Percentiles rank a stretch among this genome's conserved stretches.
These are phyloP conservation scores for Thalassophryne amazonica DNA, from an alignment of 2,797 vertebrate genomes.

Conservation along the genomic window DNA sequence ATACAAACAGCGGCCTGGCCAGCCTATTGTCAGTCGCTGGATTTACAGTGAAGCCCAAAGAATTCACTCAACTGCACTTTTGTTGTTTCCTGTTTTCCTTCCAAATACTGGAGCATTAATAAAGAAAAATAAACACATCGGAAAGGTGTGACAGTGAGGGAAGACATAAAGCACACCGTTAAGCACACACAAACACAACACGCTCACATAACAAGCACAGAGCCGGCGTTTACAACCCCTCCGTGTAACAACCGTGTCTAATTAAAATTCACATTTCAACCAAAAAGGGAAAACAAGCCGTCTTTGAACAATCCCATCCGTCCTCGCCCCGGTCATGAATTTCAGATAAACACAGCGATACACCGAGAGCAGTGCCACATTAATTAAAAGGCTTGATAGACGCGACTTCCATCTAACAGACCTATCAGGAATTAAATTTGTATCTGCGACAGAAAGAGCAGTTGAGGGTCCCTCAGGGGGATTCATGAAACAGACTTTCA, in stretches of 20 bases:
- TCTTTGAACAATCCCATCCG: conserved; percentile 68
- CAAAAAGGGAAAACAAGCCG: conserved; percentile 68
- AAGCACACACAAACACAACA: conserved; percentile 17
- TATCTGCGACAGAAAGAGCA: conserved; percentile 77
- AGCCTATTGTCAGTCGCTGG: conserved; percentile 66
- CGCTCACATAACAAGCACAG: conserved; percentile 57
- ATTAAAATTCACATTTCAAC: conserved; percentile 77
- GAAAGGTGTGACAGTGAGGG: conserved; percentile 61
- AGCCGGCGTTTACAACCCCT: conserved; percentile 64
- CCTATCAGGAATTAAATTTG: conserved; percentile 81
- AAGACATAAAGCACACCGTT: conserved; percentile 44
- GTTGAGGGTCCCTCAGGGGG: conserved; percentile 74
- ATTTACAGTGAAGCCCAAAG: conserved; percentile 66
- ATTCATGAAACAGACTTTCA: conserved; percentile 84
- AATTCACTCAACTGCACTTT: conserved; percentile 58
- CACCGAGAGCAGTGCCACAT: conserved; percentile 58
- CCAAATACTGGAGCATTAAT: conserved; percentile 58
- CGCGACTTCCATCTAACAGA: conserved; percentile 75
- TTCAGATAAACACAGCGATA: conserved; percentile 71
- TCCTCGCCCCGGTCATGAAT: conserved; percentile 61
- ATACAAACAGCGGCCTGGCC: conserved; percentile 81
- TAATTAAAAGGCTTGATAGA: conserved; percentile 81
- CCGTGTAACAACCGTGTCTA: conserved; percentile 71
- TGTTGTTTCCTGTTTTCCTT: conserved; percentile 64
- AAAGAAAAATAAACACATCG: conserved; percentile 64